These are phyloP conservation scores for Adoxophyes honmai DNA, from an alignment of 1,140 invertebrate species.

Conservation along the genomic window DNA sequence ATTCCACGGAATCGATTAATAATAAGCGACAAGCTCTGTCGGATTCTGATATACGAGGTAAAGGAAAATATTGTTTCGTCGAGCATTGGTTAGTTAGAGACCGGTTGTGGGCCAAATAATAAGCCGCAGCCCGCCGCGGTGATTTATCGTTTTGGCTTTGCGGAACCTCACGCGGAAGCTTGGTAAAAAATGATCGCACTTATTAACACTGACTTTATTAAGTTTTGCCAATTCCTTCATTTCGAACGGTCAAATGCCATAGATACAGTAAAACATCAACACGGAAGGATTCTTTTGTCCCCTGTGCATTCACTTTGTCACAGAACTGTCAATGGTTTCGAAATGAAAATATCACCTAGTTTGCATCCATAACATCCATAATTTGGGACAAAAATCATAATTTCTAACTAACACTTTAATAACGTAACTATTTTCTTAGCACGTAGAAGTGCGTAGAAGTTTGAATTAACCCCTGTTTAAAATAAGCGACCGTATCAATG, in stretches of 20 bases:
- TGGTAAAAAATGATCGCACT: slow-evolving; percentile 70
- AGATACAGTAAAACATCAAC: too few species aligned
- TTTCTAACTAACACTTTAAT: too few species aligned
- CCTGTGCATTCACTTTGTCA: too few species aligned
- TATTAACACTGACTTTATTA: slow-evolving; percentile 65
- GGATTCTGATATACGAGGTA: slow-evolving; percentile 22
- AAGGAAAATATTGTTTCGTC: slow-evolving; percentile 50
- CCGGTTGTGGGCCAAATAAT: slow-evolving; percentile 57
- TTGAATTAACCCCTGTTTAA: too few species aligned
- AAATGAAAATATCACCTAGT: too few species aligned
- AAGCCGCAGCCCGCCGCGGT: slow-evolving; percentile 53
- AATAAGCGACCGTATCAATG: too few species aligned
- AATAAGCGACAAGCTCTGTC: slow-evolving; percentile 36
- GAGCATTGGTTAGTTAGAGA: slow-evolving; percentile 53
- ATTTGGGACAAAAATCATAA: too few species aligned
- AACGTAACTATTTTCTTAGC: too few species aligned
- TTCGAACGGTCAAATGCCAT: neutral
- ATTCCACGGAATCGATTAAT: slow-evolving; percentile 51
- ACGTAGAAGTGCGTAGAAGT: too few species aligned
- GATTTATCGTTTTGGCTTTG: slow-evolving; percentile 71
- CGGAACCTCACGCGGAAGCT: slow-evolving; percentile 57
- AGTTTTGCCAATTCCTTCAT: slow-evolving; percentile 30
- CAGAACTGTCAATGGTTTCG: too few species aligned
- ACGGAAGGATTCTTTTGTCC: too few species aligned
- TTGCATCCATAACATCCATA: too few species aligned